Base-by-base conservation (phyloP, 2,888 invertebrate species). In the Mantis religiosa region DNA sequence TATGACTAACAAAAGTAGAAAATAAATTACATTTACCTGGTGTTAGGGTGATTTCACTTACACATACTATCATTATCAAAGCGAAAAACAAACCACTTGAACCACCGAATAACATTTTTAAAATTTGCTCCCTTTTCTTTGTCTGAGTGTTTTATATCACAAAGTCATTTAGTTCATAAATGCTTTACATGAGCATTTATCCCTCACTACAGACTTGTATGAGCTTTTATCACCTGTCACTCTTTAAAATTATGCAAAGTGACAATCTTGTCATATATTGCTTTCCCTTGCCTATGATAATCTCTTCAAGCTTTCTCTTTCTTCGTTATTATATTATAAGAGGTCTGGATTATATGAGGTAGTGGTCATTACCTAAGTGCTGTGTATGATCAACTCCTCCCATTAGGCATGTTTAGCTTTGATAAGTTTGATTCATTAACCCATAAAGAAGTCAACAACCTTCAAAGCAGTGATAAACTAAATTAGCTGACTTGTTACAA, bases 201-300 rank as follows among this genome's bases (percentile, higher is more conserved):
- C 20, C 54, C 20, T 71, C 54, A 71, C 20, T 20, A 71, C 54
- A 14, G 54, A 15, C 54, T 15, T 54, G 20, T 20, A 71, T 20
- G 20, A 71, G 54, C 54, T 71, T 71, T 71, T 71, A 71, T 71
- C 54, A 71, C 20, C 15, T 71, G 54, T 71, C 54, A 71, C 20
- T 54, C 6, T 71, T 71, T 71, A 20, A 71, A 71, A 71, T 71
- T 71, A 71, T 71, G 54, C 54, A 71, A 71, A 71, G 2, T 71
- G 20, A 71, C 54, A 71, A 71, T 71, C 54, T 71, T 71, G 54
- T 71, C 54, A 71, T 28, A 25, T 28, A 82, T 34, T 82, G 82
- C 87, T 87, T 87, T 87, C 87, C 34, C 87, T 34, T 87, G 34
- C 6, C 2, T 20, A 28, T 82, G 87, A 87, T 87, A 87, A 87